phyloP scores from a whole-genome alignment of 2,797 vertebrate species.

The Parambassis ranga region DNA sequence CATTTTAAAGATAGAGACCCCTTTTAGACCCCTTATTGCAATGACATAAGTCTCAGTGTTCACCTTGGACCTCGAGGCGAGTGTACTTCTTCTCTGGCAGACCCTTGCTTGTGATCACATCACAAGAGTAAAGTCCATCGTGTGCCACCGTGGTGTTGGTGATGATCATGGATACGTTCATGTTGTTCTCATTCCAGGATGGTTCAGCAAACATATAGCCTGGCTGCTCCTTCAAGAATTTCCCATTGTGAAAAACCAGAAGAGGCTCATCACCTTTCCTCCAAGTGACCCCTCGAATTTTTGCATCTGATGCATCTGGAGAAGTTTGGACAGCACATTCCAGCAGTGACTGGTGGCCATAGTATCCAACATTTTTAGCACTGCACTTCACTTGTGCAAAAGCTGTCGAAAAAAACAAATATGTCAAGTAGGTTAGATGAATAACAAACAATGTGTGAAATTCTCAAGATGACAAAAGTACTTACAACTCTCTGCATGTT shows the following conservation, averaged over 20 bases:
- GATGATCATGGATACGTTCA: too few relatives aligned
- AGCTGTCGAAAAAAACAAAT: slow-evolving; percentile 9
- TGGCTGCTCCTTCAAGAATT: fast-evolving
- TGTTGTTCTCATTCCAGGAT: too few relatives aligned
- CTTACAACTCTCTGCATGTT: background rate
- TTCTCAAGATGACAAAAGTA: background rate
- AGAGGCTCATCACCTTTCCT: fast-evolving
- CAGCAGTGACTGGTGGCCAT: slow-evolving; percentile 40
- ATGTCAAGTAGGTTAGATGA: background rate
- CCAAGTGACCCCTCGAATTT: slow-evolving; percentile 3
- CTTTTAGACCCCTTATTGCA: too few relatives aligned
- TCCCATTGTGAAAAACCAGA: fast-evolving
- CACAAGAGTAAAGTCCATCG: too few relatives aligned
- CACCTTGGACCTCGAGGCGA: too few relatives aligned
- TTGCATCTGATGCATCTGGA: fast-evolving
- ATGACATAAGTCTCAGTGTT: too few relatives aligned
- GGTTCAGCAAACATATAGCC: too few relatives aligned
- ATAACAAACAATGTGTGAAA: background rate
- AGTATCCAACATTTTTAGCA: fast-evolving
- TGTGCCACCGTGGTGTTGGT: too few relatives aligned
- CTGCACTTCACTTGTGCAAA: background rate
- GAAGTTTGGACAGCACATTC: slow-evolving; percentile 8
- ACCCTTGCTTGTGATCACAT: too few relatives aligned
- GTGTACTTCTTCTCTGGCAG: too few relatives aligned
- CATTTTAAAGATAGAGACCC: too few relatives aligned